phyloP scores from a whole-genome alignment of 53 echinoderm and acorn worm species.

The Paracentrotus lividus region DNA sequence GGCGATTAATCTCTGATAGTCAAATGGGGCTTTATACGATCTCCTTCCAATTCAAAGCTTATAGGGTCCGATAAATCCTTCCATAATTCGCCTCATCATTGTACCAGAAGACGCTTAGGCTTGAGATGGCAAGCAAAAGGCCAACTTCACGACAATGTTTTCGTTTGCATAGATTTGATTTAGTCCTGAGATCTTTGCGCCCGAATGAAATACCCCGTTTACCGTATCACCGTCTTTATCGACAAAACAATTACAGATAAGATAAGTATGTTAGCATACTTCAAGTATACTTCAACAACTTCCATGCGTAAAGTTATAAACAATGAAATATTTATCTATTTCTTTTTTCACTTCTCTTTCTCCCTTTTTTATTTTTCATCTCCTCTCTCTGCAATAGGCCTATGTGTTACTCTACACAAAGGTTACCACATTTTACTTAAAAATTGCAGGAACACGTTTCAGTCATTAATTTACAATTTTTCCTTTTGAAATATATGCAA shows the following conservation, averaged over 20 bases:
- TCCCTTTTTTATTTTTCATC: neutral
- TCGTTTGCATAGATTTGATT: slow-evolving; percentile 55
- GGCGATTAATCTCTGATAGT: slow-evolving; percentile 56
- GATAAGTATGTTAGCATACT: slow-evolving; percentile 63
- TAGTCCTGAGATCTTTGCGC: slow-evolving; percentile 52
- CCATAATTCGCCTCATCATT: slow-evolving; percentile 19
- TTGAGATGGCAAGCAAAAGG: slow-evolving; percentile 48
- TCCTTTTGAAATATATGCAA: no score
- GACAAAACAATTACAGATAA: slow-evolving; percentile 69
- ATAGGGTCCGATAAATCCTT: slow-evolving; percentile 33
- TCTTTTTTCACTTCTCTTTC: neutral
- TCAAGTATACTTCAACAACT: slow-evolving; percentile 26
- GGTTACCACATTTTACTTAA: neutral
- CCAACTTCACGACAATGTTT: slow-evolving; percentile 26
- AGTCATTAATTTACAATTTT: neutral
- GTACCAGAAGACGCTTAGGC: slow-evolving; percentile 23
- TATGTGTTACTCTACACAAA: neutral
- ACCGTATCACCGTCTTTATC: slow-evolving; percentile 64
- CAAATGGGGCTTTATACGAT: slow-evolving; percentile 56
- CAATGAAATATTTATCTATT: neutral
- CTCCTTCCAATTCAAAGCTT: slow-evolving; percentile 15
- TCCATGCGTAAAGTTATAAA: slow-evolving; percentile 7
- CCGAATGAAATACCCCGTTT: slow-evolving; percentile 42
- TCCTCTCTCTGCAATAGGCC: neutral
- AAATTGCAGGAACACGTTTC: neutral